Conservation (phyloP, 2,113 vertebrate genomes). For the Datnioides undecimradiatus region DNA sequence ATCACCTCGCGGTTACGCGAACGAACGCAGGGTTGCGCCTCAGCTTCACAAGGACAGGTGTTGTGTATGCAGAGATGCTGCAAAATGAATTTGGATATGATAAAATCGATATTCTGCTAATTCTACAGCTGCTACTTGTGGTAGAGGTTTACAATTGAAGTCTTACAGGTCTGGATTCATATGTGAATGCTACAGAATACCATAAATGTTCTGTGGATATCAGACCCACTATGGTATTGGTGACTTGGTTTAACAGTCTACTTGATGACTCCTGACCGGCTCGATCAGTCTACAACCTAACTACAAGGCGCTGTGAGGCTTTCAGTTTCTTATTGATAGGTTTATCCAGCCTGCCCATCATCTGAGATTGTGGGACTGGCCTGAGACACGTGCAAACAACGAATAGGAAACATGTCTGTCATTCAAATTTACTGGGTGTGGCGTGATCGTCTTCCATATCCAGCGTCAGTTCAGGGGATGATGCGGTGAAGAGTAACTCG, state of each 20-base stretch:
- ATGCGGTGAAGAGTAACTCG: not conserved
- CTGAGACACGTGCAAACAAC: not conserved
- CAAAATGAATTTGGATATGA: not conserved
- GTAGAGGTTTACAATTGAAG: not conserved
- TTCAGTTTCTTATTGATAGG: conserved; percentile 33
- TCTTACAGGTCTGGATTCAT: not conserved
- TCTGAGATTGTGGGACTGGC: not conserved
- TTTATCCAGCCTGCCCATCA: conserved; percentile 46
- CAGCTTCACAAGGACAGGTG: not conserved
- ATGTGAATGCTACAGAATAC: not conserved
- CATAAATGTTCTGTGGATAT: not conserved
- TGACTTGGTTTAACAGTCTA: not conserved
- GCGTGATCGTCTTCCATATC: conserved; percentile 3
- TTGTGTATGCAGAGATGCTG: not conserved
- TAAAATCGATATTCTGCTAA: too few species aligned
- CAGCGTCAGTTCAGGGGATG: not conserved
- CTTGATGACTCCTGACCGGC: not conserved
- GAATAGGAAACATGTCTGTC: conserved; percentile 46
- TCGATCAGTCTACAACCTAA: conserved; percentile 44
- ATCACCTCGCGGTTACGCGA: not conserved
- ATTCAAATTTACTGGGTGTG: conserved; percentile 48
- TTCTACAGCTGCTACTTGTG: too few species aligned
- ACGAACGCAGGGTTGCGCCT: not conserved
- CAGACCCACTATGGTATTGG: not conserved
- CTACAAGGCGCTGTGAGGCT: conserved; percentile 1